Evolutionary conservation across 2,888 invertebrate genomes (phyloP), one percentile per base, ranked within the genome.

Genomic region (Temnothorax unifasciatus): DNA sequence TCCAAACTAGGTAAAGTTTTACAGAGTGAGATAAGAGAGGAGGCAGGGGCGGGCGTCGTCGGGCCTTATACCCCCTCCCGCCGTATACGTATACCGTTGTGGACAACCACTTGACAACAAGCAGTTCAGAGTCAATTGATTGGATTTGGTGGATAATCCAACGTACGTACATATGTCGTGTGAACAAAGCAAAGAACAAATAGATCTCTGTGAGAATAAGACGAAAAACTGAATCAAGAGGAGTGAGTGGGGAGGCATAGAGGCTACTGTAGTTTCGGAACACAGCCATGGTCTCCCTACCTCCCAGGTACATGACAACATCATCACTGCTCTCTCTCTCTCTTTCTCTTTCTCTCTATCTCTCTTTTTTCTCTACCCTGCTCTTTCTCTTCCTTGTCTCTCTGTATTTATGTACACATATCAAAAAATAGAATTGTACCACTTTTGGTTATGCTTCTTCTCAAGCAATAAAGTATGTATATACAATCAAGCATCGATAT

Each of bases 241-340:
- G 91, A 92, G 92, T 93, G 92, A 92, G 92, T 92, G 92, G 91
- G 93, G 92, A 92, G 93, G 92, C 92, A 89, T 93, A 93, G 93
- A 93, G 93, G 93, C 93, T 94, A 94, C 96, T 95, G 95, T 96
- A 95, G 95, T 96, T 96, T 95, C 95, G 96, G 96, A 96, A 96
- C 96, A 96, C 96, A 96, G 96, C 96, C 96, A 96, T 96, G 96
- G 96, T 96, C 96, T 96, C 96, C 96, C 95, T 96, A 95, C 96
- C 96, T 95, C 96, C 96, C 95, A 96, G 96, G 96, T 96, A 96
- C 95, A 95, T 95, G 93, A 92, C 93, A 94, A 91, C 94, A 93
- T 93, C 94, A 94, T 92, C 94, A 93, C 92, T 94, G 91, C 92
- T 92, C 91, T 92, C 82, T 90, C 87, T 92, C 75, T 89, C 68